Evolutionary conservation across 2,113 vertebrate genomes (phyloP).

Genomic region (Anguilla rostrata): DNA sequence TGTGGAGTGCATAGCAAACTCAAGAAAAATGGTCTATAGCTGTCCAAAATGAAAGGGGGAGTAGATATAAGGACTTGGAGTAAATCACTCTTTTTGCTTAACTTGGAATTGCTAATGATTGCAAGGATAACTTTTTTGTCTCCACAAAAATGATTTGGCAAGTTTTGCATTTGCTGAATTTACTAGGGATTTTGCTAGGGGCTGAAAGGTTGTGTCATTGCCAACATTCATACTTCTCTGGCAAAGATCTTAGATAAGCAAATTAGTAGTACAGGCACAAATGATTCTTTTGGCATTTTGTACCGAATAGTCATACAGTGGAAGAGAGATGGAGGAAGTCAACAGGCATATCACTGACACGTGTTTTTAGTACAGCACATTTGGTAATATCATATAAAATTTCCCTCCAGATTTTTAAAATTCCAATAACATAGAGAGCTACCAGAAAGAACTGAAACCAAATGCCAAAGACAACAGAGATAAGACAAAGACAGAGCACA

Average conservation of each 20-base stretch:
- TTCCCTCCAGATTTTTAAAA: background rate
- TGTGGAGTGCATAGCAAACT: no score
- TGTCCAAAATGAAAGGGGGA: slow-evolving; percentile 30
- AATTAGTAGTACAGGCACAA: no score
- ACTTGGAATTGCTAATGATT: background rate
- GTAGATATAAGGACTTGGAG: slow-evolving; percentile 37
- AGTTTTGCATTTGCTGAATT: background rate
- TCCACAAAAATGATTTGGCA: background rate
- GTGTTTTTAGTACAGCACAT: background rate
- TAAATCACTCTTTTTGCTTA: no score
- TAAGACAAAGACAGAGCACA: background rate
- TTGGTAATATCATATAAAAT: background rate
- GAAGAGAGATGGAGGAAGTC: background rate
- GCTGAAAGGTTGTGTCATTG: background rate
- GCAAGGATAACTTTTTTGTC: background rate
- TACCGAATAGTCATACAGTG: background rate
- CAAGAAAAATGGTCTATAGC: no score
- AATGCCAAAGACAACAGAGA: slow-evolving; percentile 3
- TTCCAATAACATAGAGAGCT: background rate
- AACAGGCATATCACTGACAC: background rate
- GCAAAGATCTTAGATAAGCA: background rate
- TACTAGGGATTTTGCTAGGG: no score
- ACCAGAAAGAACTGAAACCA: background rate
- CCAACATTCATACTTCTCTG: background rate
- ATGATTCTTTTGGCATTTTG: background rate